Percentiles rank a stretch among this genome's conserved stretches.
Evolutionary conservation across 2,113 vertebrate genomes (phyloP).

Genomic region (Notarius quadriscutis): DNA sequence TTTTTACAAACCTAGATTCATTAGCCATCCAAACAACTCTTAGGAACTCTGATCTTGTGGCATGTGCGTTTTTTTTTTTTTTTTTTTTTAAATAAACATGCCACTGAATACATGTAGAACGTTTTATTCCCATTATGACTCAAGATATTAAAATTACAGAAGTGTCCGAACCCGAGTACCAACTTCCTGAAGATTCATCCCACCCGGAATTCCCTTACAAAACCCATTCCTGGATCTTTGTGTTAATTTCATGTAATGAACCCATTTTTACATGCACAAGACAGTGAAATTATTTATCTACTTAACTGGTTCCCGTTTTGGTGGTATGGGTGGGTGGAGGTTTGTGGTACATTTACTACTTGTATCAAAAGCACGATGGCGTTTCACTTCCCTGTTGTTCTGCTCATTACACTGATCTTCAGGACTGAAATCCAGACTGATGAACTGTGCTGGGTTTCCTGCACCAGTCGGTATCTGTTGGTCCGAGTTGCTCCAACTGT

Average conservation of each 20-base stretch:
- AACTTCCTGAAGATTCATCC: not conserved
- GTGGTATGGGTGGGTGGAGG: not conserved
- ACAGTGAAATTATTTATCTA: not conserved
- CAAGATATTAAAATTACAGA: not conserved
- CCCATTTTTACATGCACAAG: not conserved
- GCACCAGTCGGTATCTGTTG: not conserved
- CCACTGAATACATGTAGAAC: too few species aligned
- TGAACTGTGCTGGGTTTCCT: not conserved
- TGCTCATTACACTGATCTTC: not conserved
- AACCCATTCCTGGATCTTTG: not conserved
- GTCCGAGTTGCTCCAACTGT: not conserved
- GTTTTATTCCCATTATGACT: too few species aligned
- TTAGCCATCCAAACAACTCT: not conserved
- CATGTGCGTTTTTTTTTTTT: too few species aligned
- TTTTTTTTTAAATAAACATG: too few species aligned
- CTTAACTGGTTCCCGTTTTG: not conserved
- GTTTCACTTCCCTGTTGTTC: constrained; percentile 8
- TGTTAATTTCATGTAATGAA: not conserved
- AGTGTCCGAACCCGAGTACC: not conserved
- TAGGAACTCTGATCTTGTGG: not conserved
- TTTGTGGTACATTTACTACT: not conserved
- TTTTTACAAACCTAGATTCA: not conserved
- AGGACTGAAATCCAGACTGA: too few species aligned
- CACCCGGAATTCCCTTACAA: not conserved
- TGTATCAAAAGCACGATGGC: not conserved